Base-by-base conservation (phyloP, 2,797 vertebrate species). In the Pteropus rufus region DNA sequence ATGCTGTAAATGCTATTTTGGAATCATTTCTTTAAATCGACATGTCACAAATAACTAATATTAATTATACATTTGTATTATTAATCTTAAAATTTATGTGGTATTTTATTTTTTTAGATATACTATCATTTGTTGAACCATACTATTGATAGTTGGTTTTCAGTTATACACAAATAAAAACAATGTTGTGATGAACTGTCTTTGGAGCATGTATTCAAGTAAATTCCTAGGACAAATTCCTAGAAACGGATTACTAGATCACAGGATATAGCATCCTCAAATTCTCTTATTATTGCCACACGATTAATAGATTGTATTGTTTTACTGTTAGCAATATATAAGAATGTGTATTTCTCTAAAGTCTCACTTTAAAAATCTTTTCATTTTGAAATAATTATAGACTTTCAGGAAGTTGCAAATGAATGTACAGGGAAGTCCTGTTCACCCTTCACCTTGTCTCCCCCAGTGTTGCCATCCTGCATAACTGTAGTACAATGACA, bases 71-170 rank as follows among this genome's bases (percentile, higher is more conserved):
- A 49, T 70, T 58, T 70, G 31, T 79, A 73, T 82, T 83, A 54
- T 83, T 44, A 89, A 21, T 87, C 19, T 80, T 75, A 96, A 92
- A n/a, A 87, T 85, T 64, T 88, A 64, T 12, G 41, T 69, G 14
- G 41, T 72, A 75, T 92, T 92, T 93, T 65, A 69, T 52, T 73
- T 92, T 92, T 79, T 73, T 65, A 93, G 75, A 46, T 87, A 83
- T 7, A 46, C 7, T 34, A 31, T 67, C 11, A 86, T 73, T 95
- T 85, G 46, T 86, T 95, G 58, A 86, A n/a, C 29, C 14, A 29
- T 86, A 54, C 10, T 80, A 46, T 36, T 77, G 49, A 81, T 39
- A 80, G n/a, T 70, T 96, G 70, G 31, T 81, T 96, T 93, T 89
- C 18, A 73, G 10, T 89, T 76, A 31, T 21, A 85, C 19, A 72